Evolutionary conservation across 2,888 invertebrate species (phyloP), one percentile per base, ranked within the genome.

Genomic region (Petrolisthes manimaculis): DNA sequence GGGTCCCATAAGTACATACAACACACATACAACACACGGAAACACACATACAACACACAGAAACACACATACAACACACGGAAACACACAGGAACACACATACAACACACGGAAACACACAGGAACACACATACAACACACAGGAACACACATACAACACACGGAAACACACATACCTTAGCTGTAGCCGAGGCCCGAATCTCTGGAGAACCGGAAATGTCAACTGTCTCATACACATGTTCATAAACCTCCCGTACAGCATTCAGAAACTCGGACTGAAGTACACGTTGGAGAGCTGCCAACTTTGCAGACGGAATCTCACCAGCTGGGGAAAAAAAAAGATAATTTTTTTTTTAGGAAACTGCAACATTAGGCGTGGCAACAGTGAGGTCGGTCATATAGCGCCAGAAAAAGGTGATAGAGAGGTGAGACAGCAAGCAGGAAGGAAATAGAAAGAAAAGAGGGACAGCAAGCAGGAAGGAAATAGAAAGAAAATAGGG

Each of bases 221-320:
- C 99, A 0, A 99, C 98, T 2, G 99, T 99, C 93, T 99, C 98
- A 93, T 99, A 99, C 21, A 99, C 98, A 94, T 99, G 98, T 93
- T 99, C 99, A 92, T 99, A 99, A 0, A 99, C 99, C 94, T 99
- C 99, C 86, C 99, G 95, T 0, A 99, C 99, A 71, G 99, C 98
- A 93, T 97, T 97, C 86, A 99, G 95, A 93, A 99, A 99, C 92
- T 99, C 99, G 93, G 98, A 98, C 93, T 98, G 98, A 37, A 99
- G 94, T 14, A 99, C 98, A 94, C 98, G 98, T 93, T 99, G 98
- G 79, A 99, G 94, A 4, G 98, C 97, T 92, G 97, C 97, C 91
- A 99, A 94, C 94, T 99, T 99, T 55, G 98, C 97, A 51, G 97
- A 96, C 90, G 98, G 98, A 83, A 98, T 96, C 94, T 98, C 97